Base-by-base conservation (phyloP, 1,140 invertebrate genomes). In the Tyrophagus putrescentiae region DNA sequence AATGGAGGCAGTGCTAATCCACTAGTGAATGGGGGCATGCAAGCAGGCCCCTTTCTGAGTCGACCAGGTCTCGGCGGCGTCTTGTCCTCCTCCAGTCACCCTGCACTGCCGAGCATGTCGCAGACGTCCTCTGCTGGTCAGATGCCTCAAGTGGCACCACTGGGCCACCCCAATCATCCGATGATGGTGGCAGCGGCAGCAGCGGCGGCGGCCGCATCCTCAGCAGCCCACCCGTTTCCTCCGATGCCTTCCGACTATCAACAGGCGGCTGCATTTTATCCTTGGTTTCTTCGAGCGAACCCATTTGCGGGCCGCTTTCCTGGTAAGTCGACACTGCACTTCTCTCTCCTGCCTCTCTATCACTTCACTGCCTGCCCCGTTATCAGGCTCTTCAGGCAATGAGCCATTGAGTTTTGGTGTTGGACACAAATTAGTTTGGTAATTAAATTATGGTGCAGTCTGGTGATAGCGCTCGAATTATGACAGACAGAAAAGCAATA, bases 231-330 rank as follows among this genome's bases (percentile, higher is more conserved):
- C 13, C 32, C 16, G 18, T n/a, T 39, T 11, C 36, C 56, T 21
- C 56, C 32, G 25, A 54, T 57, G 25, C 56, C 56, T 54, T 41
- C 32, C 11, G 56, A 57, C 18, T 57, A 57, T 57, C 56, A 57
- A 34, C 56, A 57, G 13, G 56, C 56, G 31, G 56, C 80, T 78
- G 31, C 23, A 33, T 53, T 41, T 31, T 33, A 34, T 52, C 52
- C 58, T n/a, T 44, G 58, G 58, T 36, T 60, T 36, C 44, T 44
- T 23, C 28, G 58, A 5, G 58, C 58, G 4, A 52, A 60, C 28
- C 58, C 58, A 52, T 60, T 52, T 44, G 58, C 58, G 18, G 42
- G 33, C 9, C 32, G 56, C 16, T 57, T 57, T 57, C 56, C 32
- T 57, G 56, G 56, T 57, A 57, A 57, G 36, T 44, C 7, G 23